phyloP scores from a whole-genome alignment of 2,797 vertebrate species.

The Clarias pachynema region DNA sequence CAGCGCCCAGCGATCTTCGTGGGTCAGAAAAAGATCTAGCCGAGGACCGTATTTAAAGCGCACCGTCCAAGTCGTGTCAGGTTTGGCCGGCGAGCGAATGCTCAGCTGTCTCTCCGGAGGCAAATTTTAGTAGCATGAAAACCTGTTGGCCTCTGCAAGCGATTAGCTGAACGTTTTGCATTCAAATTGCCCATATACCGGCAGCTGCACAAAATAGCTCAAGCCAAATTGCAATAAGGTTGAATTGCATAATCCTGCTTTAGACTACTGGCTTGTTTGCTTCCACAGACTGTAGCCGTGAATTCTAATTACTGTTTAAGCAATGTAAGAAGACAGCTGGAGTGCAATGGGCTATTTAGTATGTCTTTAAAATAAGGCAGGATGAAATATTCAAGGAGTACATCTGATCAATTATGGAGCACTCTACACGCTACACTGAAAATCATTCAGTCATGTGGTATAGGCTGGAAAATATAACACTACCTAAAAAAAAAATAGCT shows the following conservation, averaged over 20 bases:
- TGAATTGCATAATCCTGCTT: slow-evolving; percentile 35
- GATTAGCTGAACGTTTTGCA: slow-evolving; percentile 24
- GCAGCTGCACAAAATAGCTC: slow-evolving; percentile 33
- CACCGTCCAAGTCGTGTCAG: neutral
- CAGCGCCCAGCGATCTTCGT: slow-evolving; percentile 7
- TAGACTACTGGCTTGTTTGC: slow-evolving; percentile 6
- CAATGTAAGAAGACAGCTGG: slow-evolving; percentile 24
- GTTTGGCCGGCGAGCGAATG: neutral
- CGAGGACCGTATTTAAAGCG: slow-evolving; percentile 8
- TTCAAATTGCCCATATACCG: slow-evolving; percentile 31
- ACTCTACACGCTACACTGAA: too few relatives aligned
- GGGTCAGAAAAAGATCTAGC: neutral
- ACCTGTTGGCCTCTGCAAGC: slow-evolving; percentile 19
- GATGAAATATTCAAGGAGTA: slow-evolving; percentile 3
- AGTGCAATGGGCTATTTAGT: slow-evolving; percentile 19
- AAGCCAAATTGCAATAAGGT: slow-evolving; percentile 33
- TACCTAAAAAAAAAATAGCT: too few relatives aligned
- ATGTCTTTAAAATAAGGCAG: slow-evolving; percentile 21
- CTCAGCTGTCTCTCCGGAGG: slow-evolving; percentile 20
- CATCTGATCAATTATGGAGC: neutral
- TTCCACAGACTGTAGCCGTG: slow-evolving; percentile 8
- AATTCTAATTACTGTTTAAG: slow-evolving; percentile 41
- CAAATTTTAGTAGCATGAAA: slow-evolving; percentile 24
- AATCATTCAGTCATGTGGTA: neutral
- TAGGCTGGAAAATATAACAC: neutral